Base-by-base conservation (phyloP, 2,888 invertebrate species). In the Flexamia atlantica region DNA sequence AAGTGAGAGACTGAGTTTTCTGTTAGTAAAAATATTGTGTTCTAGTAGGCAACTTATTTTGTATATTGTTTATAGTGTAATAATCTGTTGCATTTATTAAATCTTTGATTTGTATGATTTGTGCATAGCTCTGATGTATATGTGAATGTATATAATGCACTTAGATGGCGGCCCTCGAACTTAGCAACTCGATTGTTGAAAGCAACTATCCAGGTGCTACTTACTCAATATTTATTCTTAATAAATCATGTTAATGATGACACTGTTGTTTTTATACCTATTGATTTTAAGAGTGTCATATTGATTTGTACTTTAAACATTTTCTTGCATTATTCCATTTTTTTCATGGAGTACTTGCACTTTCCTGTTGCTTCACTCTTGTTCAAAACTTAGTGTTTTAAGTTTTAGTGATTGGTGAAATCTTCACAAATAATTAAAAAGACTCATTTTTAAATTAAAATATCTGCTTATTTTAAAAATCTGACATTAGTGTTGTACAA, bases 171-270 rank as follows among this genome's bases (percentile, higher is more conserved):
- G 82, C 53, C 74, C 82, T 30, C 28, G 76, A 68, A 76, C 50
- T 57, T 57, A 57, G 79, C 79, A 79, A 57, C 82, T 83, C 53
- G 74, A 83, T 83, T 83, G 82, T 83, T 83, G 74, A 74, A 53
- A 53, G 74, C 82, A 83, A 74, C 74, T 57, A 53, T 83, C 74
- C 74, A 83, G 82, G 82, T 83, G 82, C 82, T 83, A 83, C 82
- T 57, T 83, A 74, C 72, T 83, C 82, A 83, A 74, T 83, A 83
- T 83, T 83, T 83, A 83, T 83, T 83, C 82, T 83, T 83, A 83
- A 83, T 83, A 83, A 83, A 83, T 72, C 82, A 83, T 83, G 82
- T 83, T 83, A 74, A 83, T 74, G 82, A 83, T 46, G 25, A 46
- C 20, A 12, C n/a, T 64, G 30, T 25, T 3, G 25, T 64, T 53